Base-by-base conservation (phyloP, 1,140 invertebrate genomes). In the Drosophila sp. region DNA sequence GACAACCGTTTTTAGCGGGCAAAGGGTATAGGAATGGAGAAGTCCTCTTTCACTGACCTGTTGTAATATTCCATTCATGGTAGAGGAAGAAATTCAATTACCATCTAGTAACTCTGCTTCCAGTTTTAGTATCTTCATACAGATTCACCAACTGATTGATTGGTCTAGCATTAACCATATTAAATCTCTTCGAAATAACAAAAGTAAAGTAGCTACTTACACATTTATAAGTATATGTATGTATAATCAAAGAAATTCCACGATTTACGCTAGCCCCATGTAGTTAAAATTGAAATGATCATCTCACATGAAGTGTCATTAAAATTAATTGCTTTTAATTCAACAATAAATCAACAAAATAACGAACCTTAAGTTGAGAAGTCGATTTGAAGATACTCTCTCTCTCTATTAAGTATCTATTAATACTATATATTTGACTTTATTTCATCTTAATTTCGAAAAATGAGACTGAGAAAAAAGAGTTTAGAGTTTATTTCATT, bases 31-130 rank as follows among this genome's bases (percentile, higher is more conserved):
- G 35, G 47, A 74, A 78, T 77, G 77, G 17, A 17, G 17, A 17
- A 17, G 17, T 17, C 17, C 17, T 71, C 65, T 64, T 70, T 64
- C 81, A 84, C 77, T 84, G 77, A 85, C 73, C 81, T 84, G 66
- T 83, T 65, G 63, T 82, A 78, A 70, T 79, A 55, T 70, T 68
- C 54, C 47, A 68, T 66, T 47, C 41, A 64, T 40, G 41, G 61
- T 57, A 29, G 40, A 57, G 33, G 33, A 38, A 17, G 17, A 17
- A 17, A 17, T 17, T 17, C 17, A 17, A 17, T 0, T 17, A 17
- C 17, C 17, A 17, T 17, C 17, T 17, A 17, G 17, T 17, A 17
- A 17, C 17, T 17, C 17, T 17, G 17, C 17, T 17, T 17, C 17
- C 17, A 17, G 17, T 17, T 17, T 17, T 17, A 17, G 17, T 17